phyloP scores from a whole-genome alignment of 2,888 invertebrate genomes.

The Cataglyphis albicans region DNA sequence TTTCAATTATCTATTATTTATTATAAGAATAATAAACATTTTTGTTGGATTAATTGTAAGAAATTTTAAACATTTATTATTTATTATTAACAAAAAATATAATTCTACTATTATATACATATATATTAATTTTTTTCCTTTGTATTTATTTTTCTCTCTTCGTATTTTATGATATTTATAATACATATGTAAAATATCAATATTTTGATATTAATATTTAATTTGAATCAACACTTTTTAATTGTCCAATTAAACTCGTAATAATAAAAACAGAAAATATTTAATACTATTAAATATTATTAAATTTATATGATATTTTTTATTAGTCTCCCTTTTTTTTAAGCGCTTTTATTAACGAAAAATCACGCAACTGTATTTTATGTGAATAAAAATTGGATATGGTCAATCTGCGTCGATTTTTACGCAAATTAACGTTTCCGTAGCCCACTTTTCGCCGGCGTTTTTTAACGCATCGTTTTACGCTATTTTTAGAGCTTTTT shows the following conservation, averaged over 20 bases:
- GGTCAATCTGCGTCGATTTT: slow-evolving; percentile 22
- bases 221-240: too few relatives aligned
- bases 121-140: background rate
- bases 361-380: background rate
- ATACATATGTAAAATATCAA: too few relatives aligned
- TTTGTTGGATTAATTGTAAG: background rate
- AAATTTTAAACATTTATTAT: background rate
- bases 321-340: too few relatives aligned
- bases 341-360: background rate
- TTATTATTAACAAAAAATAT: background rate
- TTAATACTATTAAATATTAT: background rate
- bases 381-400: background rate
- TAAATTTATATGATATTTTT: background rate
- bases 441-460: slow-evolving; percentile 10
- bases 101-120: background rate
- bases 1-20: background rate
- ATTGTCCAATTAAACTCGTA: background rate
- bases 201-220: too few relatives aligned
- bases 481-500: slow-evolving; percentile 21
- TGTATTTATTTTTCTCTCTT: too few relatives aligned
- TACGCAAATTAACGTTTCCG: slow-evolving; percentile 55
- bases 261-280: background rate
- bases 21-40: too few relatives aligned
- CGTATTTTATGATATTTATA: too few relatives aligned
- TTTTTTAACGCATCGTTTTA: slow-evolving; percentile 17